A percentile compares a stretch with the other conserved stretches of the same genome.
phyloP scores from a whole-genome alignment of 2,888 invertebrate species.

The Cancer borealis region DNA sequence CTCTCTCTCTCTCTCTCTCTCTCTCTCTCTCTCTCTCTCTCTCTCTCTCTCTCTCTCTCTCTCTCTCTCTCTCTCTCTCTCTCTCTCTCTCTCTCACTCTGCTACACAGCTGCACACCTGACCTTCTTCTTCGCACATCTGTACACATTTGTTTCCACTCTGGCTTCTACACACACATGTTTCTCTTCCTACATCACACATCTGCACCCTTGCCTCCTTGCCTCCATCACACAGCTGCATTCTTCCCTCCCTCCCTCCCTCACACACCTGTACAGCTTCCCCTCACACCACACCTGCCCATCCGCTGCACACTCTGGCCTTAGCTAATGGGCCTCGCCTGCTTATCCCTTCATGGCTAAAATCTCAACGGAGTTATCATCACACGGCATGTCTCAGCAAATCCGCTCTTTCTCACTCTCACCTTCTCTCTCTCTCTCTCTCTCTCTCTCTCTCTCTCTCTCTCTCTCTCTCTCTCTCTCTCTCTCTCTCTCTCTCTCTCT shows the following conservation, averaged over 20 bases:
- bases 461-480: no score
- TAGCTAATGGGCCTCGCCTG: constrained; percentile 22
- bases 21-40: neutral
- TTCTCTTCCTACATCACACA: neutral
- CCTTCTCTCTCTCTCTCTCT: neutral
- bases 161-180: neutral
- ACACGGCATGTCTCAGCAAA: constrained; percentile 34
- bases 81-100: neutral
- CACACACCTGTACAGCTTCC: neutral
- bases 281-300: neutral
- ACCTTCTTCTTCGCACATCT: neutral
- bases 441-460: constrained; percentile 2
- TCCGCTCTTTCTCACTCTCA: neutral
- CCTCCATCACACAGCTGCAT: neutral
- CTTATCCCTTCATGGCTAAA: constrained; percentile 35
- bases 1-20: no score
- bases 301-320: neutral
- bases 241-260: neutral
- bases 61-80: constrained; percentile 1
- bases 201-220: neutral
- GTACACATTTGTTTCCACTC: neutral
- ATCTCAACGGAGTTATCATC: constrained; percentile 30
- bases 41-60: neutral
- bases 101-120: neutral
- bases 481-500: neutral